Conservation (phyloP, 2,888 invertebrate species). For the Eupeodes latifasciatus region DNA sequence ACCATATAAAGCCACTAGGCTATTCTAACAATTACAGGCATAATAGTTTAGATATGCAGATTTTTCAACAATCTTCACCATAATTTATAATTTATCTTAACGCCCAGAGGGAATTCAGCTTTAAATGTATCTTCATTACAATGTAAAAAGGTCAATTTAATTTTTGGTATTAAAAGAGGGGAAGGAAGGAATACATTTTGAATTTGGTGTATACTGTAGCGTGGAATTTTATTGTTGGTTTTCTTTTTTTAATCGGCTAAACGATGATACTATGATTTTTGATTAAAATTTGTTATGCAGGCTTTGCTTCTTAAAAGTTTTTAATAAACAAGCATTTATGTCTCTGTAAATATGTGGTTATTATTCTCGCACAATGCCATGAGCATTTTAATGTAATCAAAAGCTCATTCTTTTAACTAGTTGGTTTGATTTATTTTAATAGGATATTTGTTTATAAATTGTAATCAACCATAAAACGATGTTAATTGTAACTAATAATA, state of each 20-base stretch:
- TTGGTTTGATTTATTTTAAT: too few species aligned
- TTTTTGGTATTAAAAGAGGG: conserved; percentile 14
- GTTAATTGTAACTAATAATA: too few species aligned
- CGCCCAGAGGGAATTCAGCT: conserved; percentile 16
- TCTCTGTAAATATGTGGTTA: too few species aligned
- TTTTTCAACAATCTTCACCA: conserved; percentile 19
- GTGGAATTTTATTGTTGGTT: not conserved
- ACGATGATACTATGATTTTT: not conserved
- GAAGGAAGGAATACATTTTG: not conserved
- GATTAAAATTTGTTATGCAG: too few species aligned
- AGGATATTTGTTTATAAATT: too few species aligned
- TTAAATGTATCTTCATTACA: conserved; percentile 19
- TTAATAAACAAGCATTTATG: too few species aligned
- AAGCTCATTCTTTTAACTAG: too few species aligned
- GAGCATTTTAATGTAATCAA: too few species aligned
- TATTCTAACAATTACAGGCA: conserved; percentile 28
- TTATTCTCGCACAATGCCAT: too few species aligned
- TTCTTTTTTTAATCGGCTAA: too few species aligned
- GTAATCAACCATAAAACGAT: too few species aligned
- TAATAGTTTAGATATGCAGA: conserved; percentile 40
- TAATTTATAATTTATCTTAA: conserved; percentile 41
- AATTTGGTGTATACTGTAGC: not conserved
- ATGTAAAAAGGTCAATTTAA: conserved; percentile 15
- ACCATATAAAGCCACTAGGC: conserved; percentile 19
- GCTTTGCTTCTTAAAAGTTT: too few species aligned